Evolutionary conservation across 1,140 invertebrate species (phyloP), one percentile per base, ranked within the genome.

Genomic region (Rhagoletis zephyria): DNA sequence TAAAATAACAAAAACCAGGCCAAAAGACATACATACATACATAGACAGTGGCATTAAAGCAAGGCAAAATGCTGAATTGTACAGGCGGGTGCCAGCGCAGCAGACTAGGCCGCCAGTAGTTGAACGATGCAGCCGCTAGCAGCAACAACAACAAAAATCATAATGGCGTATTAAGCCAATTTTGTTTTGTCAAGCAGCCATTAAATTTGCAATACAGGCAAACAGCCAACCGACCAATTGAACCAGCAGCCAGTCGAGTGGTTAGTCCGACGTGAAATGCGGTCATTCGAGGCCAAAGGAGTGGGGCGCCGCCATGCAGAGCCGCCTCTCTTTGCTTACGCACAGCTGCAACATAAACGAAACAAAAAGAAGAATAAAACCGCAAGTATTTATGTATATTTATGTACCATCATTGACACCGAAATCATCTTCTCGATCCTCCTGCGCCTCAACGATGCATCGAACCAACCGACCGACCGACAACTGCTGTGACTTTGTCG

Each of bases 181-280:
- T 81, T 81, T 81, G 74, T 81, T 81, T 56, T 81, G 74, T 81
- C 74, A 81, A 81, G 74, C 74, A 81, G 74, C 74, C 74, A 81
- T 81, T 81, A 56, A 81, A 81, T 81, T 30, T 59, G 42, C 74
- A 81, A 56, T 48, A 81, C 48, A 56, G 48, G 48, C 48, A 81
- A 81, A 81, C 48, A 19, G 7, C 1, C 74, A 59, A 19, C n/a
- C 74, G 16, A 56, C 74, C 48, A 81, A 81, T 48, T 30, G 30
- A 30, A 30, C 30, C 30, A 30, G 30, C 74, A 81, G 48, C 74
- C 48, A 51, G 12, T 51, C 19, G 45, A 14, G 74, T 14, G 1
- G 74, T 48, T 74, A 63, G 61, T 63, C 61, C 4, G 61, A 16
- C 61, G n/a, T 63, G 61, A 16, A n/a, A 63, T 63, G 9, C 61